A percentile compares a stretch with the other conserved stretches of the same genome.
Evolutionary conservation across 1,140 invertebrate species (phyloP).

Genomic region (Drosophila kanapiae): DNA sequence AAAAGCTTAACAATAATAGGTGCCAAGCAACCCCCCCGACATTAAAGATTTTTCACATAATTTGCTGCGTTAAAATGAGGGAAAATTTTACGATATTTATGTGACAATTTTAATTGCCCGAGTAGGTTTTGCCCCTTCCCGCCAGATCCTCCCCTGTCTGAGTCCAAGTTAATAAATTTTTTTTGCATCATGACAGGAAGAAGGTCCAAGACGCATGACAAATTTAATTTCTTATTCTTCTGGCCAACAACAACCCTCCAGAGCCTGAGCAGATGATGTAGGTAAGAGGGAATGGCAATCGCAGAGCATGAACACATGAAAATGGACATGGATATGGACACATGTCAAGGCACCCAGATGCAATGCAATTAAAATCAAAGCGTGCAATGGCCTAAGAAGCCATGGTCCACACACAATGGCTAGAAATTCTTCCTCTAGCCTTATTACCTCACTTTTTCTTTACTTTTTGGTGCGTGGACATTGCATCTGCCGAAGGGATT

Average conservation of each 20-base stretch:
- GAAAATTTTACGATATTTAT: slow-evolving; percentile 72
- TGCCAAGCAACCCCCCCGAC: slow-evolving; percentile 25
- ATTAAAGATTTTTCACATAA: slow-evolving; percentile 78
- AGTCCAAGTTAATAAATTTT: slow-evolving; percentile 17
- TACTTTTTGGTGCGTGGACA: slow-evolving; percentile 34
- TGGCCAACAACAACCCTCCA: slow-evolving; percentile 46
- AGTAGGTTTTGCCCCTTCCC: slow-evolving; percentile 60
- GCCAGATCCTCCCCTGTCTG: slow-evolving; percentile 10
- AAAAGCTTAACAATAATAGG: slow-evolving; percentile 62
- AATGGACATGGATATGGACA: slow-evolving; percentile 59
- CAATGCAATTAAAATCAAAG: slow-evolving; percentile 77
- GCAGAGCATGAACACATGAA: slow-evolving; percentile 17
- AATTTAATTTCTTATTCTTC: slow-evolving; percentile 80
- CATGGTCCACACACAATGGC: slow-evolving; percentile 30
- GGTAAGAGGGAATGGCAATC: slow-evolving; percentile 38
- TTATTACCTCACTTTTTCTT: slow-evolving; percentile 14
- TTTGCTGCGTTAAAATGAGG: slow-evolving; percentile 63
- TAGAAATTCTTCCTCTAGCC: slow-evolving; percentile 21
- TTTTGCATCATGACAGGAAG: slow-evolving; percentile 49
- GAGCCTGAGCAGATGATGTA: slow-evolving; percentile 31
- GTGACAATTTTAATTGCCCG: slow-evolving; percentile 75
- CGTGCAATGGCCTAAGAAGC: slow-evolving; percentile 72
- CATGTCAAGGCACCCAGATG: slow-evolving; percentile 66
- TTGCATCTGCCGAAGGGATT: slow-evolving; percentile 54
- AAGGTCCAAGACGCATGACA: slow-evolving; percentile 70